phyloP scores from a whole-genome alignment of 2,888 invertebrate genomes.

The Epinotia bilunana region DNA sequence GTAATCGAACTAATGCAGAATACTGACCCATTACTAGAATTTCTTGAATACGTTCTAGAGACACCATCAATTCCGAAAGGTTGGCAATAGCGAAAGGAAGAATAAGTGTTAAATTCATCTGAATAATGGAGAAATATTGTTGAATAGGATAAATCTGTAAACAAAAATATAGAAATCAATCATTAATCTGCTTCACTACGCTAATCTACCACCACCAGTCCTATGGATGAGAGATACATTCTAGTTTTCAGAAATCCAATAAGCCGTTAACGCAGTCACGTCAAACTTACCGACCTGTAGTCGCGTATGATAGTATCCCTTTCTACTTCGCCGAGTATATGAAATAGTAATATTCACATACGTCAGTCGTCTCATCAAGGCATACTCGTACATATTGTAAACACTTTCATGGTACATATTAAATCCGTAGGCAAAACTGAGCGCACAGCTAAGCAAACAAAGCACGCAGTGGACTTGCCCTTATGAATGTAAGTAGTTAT shows the following conservation, averaged over 20 bases:
- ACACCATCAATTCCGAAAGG: conserved; percentile 84
- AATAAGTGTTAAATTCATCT: conserved; percentile 83
- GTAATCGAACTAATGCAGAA: conserved; percentile 65
- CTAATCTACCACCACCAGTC: not conserved
- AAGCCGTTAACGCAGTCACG: not conserved
- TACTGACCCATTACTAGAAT: conserved; percentile 80
- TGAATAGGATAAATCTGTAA: conserved; percentile 84
- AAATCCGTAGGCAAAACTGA: too few species aligned
- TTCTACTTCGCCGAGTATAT: too few species aligned
- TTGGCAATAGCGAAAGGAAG: conserved; percentile 83
- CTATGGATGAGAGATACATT: not conserved
- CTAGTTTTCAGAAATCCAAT: not conserved
- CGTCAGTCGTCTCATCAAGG: too few species aligned
- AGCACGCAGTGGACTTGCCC: too few species aligned
- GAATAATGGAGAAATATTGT: conserved; percentile 84
- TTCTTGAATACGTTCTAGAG: conserved; percentile 83
- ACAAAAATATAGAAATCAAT: conserved; percentile 50
- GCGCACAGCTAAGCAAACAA: too few species aligned
- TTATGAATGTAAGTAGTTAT: too few species aligned
- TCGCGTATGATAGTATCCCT: too few species aligned
- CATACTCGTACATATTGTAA: too few species aligned
- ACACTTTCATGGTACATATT: too few species aligned
- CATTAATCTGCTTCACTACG: not conserved
- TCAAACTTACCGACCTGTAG: too few species aligned
- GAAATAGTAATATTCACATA: too few species aligned